Percentiles rank a stretch among this genome's conserved stretches.
Conservation (phyloP, 2,888 invertebrate genomes). For the Crossocerus cetratus region DNA sequence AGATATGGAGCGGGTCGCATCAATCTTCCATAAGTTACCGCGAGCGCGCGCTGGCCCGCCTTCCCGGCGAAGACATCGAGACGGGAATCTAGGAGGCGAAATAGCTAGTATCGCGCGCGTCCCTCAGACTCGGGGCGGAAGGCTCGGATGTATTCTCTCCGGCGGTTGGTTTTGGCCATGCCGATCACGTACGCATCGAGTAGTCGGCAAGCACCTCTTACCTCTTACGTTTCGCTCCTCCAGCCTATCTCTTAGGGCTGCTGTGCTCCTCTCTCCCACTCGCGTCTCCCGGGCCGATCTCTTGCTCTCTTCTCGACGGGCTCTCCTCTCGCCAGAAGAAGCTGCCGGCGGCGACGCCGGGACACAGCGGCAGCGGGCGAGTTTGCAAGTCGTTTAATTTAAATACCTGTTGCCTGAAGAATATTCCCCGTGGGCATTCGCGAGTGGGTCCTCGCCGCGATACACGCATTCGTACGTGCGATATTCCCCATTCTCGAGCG, state of each 20-base stretch:
- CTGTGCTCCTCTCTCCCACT: conserved; percentile 18
- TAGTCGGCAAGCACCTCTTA: conserved; percentile 18
- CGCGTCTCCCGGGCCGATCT: conserved; percentile 6
- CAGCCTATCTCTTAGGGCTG: conserved; percentile 14
- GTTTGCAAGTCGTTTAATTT: conserved; percentile 48
- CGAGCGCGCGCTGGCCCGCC: neutral
- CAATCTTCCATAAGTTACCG: neutral
- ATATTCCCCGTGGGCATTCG: conserved; percentile 11
- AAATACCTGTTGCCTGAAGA: conserved; percentile 58
- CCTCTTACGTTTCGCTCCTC: conserved; percentile 15
- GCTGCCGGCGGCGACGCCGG: neutral
- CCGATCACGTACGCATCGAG: conserved; percentile 56
- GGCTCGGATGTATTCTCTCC: conserved; percentile 7
- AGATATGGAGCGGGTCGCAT: too few relatives aligned
- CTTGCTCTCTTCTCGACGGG: neutral
- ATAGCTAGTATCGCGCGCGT: conserved; percentile 1
- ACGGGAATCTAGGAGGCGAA: neutral
- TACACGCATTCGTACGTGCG: too few relatives aligned
- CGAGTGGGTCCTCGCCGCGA: neutral
- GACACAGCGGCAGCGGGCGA: neutral
- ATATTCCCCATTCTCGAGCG: too few relatives aligned
- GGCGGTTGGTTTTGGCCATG: conserved; percentile 20
- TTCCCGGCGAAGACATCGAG: neutral
- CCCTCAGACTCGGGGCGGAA: neutral
- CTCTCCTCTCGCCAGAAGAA: conserved; percentile 31